Conservation (phyloP, 2,888 invertebrate species). For the Morpho achilles region DNA sequence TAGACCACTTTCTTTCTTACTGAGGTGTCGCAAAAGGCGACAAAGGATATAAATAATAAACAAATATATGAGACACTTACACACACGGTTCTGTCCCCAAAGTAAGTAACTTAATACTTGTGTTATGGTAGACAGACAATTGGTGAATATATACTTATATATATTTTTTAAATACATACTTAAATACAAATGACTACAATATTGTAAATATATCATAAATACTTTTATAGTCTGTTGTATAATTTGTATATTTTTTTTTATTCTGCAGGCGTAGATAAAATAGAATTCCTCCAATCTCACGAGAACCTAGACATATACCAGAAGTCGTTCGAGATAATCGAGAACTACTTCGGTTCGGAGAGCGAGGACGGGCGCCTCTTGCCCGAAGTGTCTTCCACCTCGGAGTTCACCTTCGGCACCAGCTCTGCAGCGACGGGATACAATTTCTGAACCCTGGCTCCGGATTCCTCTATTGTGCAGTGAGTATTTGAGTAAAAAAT, state of each 20-base stretch:
- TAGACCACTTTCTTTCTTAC: no score
- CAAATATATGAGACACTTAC: no score
- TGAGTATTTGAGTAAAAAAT: slow-evolving; percentile 14
- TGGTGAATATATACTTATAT: no score
- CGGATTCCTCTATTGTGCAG: slow-evolving; percentile 20
- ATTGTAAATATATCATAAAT: no score
- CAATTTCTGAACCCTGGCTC: slow-evolving; percentile 81
- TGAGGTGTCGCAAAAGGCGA: no score
- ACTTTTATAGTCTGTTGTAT: slow-evolving; percentile 89
- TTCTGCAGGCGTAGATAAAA: slow-evolving; percentile 94
- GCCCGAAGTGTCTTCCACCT: slow-evolving; percentile 86
- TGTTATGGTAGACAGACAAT: no score
- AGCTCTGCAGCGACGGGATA: slow-evolving; percentile 88
- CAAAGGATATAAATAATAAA: no score
- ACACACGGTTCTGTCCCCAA: no score
- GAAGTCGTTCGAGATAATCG: slow-evolving; percentile 98
- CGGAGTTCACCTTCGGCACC: slow-evolving; percentile 86
- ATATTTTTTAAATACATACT: no score
- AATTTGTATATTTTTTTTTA: slow-evolving; percentile 86
- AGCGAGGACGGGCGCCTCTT: slow-evolving; percentile 91
- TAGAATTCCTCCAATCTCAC: slow-evolving; percentile 98
- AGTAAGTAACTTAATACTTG: no score
- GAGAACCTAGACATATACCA: slow-evolving; percentile 98
- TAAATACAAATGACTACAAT: no score
- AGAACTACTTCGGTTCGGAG: slow-evolving; percentile 96